Percentiles rank a stretch among this genome's conserved stretches.
Conservation (phyloP, 2,888 invertebrate genomes). For the Anthrax anthrax region DNA sequence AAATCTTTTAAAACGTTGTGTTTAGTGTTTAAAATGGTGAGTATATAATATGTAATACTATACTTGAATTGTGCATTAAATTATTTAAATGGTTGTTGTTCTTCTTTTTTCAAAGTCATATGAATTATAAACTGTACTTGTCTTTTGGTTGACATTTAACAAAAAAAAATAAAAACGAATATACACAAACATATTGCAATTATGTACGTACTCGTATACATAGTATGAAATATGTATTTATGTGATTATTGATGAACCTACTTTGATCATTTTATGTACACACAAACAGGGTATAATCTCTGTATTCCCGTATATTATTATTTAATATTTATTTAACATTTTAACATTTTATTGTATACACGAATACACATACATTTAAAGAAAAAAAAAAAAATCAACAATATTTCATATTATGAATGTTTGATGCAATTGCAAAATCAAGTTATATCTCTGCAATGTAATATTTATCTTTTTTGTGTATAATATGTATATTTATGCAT, state of each 20-base stretch:
- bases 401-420: neutral
- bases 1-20: too few species aligned
- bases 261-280: conserved; percentile 3
- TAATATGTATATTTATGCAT: too few species aligned
- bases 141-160: too few species aligned
- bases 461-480: too few species aligned
- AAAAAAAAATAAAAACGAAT: neutral
- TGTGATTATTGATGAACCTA: neutral
- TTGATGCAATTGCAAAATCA: neutral
- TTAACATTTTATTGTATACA: neutral
- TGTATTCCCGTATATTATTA: neutral
- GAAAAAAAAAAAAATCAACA: neutral
- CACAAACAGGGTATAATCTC: conserved; percentile 3
- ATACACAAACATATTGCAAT: too few species aligned
- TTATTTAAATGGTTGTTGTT: too few species aligned
- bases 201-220: too few species aligned
- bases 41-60: conserved; percentile 2
- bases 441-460: neutral
- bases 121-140: too few species aligned
- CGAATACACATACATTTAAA: too few species aligned
- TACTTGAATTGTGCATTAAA: too few species aligned
- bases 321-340: conserved; percentile 1
- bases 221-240: too few species aligned
- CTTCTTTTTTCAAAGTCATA: too few species aligned
- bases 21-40: conserved; percentile 9